Evolutionary conservation across 2,113 vertebrate species (phyloP).

Genomic region (Labeo rohita): DNA sequence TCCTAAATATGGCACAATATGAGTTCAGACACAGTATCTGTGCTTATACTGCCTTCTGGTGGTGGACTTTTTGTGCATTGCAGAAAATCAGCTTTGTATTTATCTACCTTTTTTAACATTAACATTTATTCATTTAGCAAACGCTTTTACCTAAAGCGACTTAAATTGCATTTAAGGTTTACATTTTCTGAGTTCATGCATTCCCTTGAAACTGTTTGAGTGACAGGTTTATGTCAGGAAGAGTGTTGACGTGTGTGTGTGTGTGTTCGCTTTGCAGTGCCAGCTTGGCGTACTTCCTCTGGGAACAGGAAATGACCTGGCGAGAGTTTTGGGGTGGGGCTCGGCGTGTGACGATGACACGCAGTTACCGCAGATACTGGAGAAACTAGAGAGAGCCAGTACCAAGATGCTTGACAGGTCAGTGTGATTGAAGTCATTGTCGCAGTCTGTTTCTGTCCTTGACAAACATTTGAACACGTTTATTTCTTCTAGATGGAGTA

Average conservation of each 20-base stretch:
- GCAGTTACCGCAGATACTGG: constrained; percentile 94
- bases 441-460: neutral
- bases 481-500: constrained; percentile 85
- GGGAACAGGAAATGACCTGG: constrained; percentile 95
- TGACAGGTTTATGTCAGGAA: too few species aligned
- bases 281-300: constrained; percentile 94
- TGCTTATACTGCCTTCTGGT: constrained; percentile 42
- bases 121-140: neutral
- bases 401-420: constrained; percentile 98
- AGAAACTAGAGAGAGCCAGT: constrained; percentile 95
- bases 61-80: neutral
- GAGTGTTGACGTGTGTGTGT: constrained; percentile 10
- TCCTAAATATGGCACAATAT: neutral
- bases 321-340: constrained; percentile 95
- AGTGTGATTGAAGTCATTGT: neutral
- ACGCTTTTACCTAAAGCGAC: neutral
- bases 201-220: neutral
- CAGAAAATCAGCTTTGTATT: neutral
- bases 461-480: neutral
- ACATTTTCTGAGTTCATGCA: neutral
- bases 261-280: constrained; percentile 74
- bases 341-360: constrained; percentile 95
- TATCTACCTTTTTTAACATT: neutral
- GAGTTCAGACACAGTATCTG: neutral
- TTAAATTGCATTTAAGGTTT: neutral